Conservation (phyloP, 2,888 invertebrate species). For the Litoditis marina region DNA sequence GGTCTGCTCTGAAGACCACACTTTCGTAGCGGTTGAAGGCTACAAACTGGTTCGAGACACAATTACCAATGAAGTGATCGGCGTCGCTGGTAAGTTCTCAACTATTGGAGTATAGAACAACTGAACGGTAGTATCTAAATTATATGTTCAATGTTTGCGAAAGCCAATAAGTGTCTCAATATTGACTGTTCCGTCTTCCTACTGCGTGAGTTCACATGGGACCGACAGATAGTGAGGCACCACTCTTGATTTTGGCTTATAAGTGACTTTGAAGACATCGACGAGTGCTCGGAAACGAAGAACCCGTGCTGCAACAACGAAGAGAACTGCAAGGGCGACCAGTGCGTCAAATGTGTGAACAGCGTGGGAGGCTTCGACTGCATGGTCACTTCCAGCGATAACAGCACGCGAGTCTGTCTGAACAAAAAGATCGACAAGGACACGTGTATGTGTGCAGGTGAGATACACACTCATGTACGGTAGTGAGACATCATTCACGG, state of each 20-base stretch:
- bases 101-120: too few relatives aligned
- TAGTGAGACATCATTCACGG: not conserved
- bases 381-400: not conserved
- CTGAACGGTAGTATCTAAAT: too few relatives aligned
- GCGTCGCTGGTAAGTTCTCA: conserved; percentile 7
- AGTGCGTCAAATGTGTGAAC: conserved; percentile 11
- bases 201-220: too few relatives aligned
- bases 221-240: not conserved
- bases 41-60: conserved; percentile 8
- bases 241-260: not conserved
- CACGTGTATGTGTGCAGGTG: conserved; percentile 10
- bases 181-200: too few relatives aligned
- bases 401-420: not conserved
- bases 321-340: not conserved
- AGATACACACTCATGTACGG: too few relatives aligned
- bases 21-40: not conserved
- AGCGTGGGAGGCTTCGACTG: conserved; percentile 7
- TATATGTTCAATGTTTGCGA: too few relatives aligned
- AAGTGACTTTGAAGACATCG: conserved; percentile 11
- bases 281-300: conserved; percentile 8
- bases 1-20: not conserved
- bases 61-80: not conserved
- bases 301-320: not conserved
- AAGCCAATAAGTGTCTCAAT: too few relatives aligned
- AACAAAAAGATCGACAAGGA: not conserved